These are phyloP conservation scores for Odontomyia ornata DNA, from an alignment of 2,888 invertebrate species.

Conservation along the genomic window DNA sequence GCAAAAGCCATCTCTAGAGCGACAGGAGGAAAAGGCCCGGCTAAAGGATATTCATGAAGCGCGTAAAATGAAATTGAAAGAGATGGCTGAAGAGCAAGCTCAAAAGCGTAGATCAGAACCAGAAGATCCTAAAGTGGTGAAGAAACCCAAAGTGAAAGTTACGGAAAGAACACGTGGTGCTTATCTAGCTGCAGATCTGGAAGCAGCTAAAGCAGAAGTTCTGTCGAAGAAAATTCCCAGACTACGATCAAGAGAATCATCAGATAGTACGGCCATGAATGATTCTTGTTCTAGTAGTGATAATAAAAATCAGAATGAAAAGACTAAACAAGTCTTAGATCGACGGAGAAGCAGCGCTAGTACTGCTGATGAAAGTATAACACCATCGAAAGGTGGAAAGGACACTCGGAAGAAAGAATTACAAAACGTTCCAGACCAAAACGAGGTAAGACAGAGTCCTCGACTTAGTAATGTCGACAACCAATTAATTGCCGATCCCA, in stretches of 20 bases:
- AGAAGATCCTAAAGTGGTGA: constrained; percentile 47
- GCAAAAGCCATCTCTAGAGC: constrained; percentile 54
- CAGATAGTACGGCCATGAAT: background rate
- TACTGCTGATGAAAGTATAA: background rate
- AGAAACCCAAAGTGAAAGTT: constrained; percentile 63
- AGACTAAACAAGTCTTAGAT: background rate
- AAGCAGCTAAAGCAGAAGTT: constrained; percentile 10
- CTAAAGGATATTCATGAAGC: constrained; percentile 53
- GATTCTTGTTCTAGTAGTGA: too few species aligned
- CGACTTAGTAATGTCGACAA: too few species aligned
- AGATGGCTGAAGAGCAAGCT: constrained; percentile 53
- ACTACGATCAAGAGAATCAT: background rate
- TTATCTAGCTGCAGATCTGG: constrained; percentile 63
- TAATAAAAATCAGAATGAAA: too few species aligned
- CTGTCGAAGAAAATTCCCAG: constrained; percentile 29
- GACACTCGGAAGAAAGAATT: background rate
- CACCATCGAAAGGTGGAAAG: background rate
- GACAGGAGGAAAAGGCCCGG: constrained; percentile 51
- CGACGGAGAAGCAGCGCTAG: background rate
- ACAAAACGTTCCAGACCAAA: background rate
- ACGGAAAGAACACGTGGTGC: constrained; percentile 68
- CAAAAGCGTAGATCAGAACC: constrained; percentile 48
- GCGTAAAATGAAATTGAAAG: constrained; percentile 57
- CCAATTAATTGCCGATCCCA: too few species aligned
- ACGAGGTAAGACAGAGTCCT: too few species aligned